These are phyloP conservation scores for Phortica okadai DNA, from an alignment of 2,888 invertebrate species.

Conservation along the genomic window DNA sequence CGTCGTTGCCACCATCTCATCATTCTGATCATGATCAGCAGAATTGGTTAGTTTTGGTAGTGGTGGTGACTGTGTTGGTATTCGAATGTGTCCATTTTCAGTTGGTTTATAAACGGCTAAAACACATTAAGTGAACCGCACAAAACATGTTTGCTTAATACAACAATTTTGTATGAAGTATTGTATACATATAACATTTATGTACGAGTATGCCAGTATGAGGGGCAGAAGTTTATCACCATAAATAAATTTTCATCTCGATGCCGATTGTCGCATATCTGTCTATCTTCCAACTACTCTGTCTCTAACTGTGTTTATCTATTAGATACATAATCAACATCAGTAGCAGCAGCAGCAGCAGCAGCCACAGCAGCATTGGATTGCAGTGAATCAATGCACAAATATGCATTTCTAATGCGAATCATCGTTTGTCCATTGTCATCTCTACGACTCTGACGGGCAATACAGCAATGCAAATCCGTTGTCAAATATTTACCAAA, in stretches of 20 bases:
- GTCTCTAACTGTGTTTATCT: slow-evolving; percentile 25
- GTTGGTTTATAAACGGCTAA: slow-evolving; percentile 60
- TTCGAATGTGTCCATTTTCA: slow-evolving; percentile 41
- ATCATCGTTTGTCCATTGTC: slow-evolving; percentile 15
- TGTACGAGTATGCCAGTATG: too few relatives aligned
- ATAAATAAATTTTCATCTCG: slow-evolving; percentile 27
- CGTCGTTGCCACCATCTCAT: too few relatives aligned
- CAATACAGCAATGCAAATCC: background rate
- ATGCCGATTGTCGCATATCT: slow-evolving; percentile 3
- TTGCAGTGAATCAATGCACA: slow-evolving; percentile 52
- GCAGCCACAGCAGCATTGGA: slow-evolving; percentile 5
- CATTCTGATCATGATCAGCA: background rate
- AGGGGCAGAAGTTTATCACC: background rate
- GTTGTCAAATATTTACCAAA: slow-evolving; percentile 59
- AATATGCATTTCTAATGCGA: slow-evolving; percentile 47
- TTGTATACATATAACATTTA: background rate
- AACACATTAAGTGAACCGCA: slow-evolving; percentile 70
- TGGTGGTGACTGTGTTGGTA: slow-evolving; percentile 40
- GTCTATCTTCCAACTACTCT: slow-evolving; percentile 10
- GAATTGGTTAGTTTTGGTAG: slow-evolving; percentile 36
- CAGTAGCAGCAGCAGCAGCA: slow-evolving; percentile 5
- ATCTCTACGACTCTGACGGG: background rate
- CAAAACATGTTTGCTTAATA: slow-evolving; percentile 60
- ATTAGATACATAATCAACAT: slow-evolving; percentile 31
- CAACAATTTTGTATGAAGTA: slow-evolving; percentile 29